phyloP scores from a whole-genome alignment of 2,113 vertebrate genomes.

The Oreotragus oreotragus region DNA sequence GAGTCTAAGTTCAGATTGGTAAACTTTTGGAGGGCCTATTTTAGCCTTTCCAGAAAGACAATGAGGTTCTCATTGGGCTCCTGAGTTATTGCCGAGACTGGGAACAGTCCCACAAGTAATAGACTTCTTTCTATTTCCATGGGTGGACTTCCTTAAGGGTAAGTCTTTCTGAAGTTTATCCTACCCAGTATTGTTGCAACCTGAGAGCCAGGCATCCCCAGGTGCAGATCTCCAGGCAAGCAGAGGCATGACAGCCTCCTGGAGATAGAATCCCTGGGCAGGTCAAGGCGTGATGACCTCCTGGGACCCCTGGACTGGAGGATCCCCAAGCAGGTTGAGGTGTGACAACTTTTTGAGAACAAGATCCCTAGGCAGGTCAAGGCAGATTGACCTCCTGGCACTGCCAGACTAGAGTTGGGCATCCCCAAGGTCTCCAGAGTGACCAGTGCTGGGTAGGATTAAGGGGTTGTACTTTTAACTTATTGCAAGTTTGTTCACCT shows the following conservation, averaged over 20 bases:
- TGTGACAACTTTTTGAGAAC: accelerated
- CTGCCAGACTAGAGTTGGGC: background rate
- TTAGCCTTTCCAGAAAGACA: background rate
- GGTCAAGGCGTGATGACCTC: accelerated
- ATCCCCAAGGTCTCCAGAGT: background rate
- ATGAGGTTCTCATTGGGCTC: accelerated
- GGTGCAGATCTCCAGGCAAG: background rate
- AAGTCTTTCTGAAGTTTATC: background rate
- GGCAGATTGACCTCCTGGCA: background rate
- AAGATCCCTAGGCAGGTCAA: background rate
- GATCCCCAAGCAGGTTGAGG: background rate
- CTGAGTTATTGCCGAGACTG: background rate
- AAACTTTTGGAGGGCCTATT: background rate
- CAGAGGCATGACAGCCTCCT: background rate
- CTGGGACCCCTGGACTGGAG: too few relatives aligned
- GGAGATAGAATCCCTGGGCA: background rate
- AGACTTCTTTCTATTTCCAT: background rate
- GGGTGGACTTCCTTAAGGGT: background rate
- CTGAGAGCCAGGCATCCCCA: background rate
- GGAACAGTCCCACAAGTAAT: background rate
- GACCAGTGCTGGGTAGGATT: background rate
- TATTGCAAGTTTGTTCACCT: background rate
- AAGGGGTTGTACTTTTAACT: background rate
- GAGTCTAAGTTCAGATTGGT: background rate
- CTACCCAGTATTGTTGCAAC: background rate